Conservation (phyloP, 2,888 invertebrate genomes). For the Lamellibrachia satsuma region DNA sequence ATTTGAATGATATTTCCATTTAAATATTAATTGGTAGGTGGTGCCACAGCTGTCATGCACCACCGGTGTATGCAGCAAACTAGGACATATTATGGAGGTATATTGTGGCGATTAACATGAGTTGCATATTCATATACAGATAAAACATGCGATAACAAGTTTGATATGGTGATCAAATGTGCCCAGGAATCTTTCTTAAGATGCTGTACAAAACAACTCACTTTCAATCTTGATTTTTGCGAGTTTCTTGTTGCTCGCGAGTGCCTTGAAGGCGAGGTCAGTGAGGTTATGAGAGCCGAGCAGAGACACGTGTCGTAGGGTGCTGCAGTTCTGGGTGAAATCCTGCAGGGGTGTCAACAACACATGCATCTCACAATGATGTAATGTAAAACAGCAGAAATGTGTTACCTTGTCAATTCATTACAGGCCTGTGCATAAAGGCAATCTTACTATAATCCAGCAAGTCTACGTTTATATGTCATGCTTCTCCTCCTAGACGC, state of each 20-base stretch:
- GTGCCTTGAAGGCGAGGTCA: constrained; percentile 58
- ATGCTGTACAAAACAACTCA: constrained; percentile 36
- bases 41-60: not conserved
- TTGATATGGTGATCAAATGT: not conserved
- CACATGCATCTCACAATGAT: not conserved
- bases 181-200: not conserved
- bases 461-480: too few species aligned
- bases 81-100: too few species aligned
- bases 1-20: not conserved
- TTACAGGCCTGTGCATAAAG: too few species aligned
- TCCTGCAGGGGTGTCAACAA: constrained; percentile 42
- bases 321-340: constrained; percentile 54
- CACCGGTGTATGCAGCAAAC: too few species aligned
- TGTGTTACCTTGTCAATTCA: too few species aligned
- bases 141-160: not conserved
- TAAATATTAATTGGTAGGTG: not conserved
- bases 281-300: constrained; percentile 62
- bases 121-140: too few species aligned
- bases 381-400: not conserved
- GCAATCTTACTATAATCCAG: too few species aligned
- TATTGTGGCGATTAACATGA: too few species aligned
- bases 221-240: constrained; percentile 60
- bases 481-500: too few species aligned
- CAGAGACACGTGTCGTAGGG: constrained; percentile 55
- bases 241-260: constrained; percentile 55